Percentiles rank a stretch among this genome's conserved stretches.
phyloP scores from a whole-genome alignment of 2,113 vertebrate genomes.

The Columba janthina region DNA sequence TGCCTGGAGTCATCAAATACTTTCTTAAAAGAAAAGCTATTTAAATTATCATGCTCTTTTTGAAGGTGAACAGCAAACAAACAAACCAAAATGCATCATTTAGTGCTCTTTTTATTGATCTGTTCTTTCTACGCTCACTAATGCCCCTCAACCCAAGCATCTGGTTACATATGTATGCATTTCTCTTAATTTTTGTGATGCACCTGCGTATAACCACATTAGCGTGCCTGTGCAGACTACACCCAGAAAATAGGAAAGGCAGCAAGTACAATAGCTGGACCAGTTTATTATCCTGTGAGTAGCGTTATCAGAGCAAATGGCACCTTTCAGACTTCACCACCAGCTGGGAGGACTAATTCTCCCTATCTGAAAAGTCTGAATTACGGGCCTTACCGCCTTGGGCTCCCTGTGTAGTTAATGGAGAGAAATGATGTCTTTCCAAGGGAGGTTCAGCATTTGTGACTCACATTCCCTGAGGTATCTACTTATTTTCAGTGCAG shows the following conservation, averaged over 20 bases:
- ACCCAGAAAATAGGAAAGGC: background rate
- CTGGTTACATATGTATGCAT: background rate
- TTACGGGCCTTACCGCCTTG: background rate
- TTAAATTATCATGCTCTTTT: background rate
- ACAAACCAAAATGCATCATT: background rate
- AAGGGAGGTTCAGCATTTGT: background rate
- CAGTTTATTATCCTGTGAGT: background rate
- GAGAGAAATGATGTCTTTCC: background rate
- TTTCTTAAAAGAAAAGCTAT: background rate
- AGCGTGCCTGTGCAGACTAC: background rate
- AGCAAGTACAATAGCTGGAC: background rate
- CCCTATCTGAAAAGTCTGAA: background rate
- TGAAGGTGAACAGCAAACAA: background rate
- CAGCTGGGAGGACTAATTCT: background rate
- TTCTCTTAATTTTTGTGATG: background rate
- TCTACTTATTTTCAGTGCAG: background rate
- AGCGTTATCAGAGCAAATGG: background rate
- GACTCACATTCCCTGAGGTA: background rate
- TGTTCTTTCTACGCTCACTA: background rate
- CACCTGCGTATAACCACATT: background rate
- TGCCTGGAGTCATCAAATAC: background rate
- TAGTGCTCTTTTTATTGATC: background rate
- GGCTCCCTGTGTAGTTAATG: background rate
- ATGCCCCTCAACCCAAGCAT: background rate
- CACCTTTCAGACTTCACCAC: background rate